Base-by-base conservation (phyloP, 2,113 vertebrate genomes). In the Pachycephala philippinensis region DNA sequence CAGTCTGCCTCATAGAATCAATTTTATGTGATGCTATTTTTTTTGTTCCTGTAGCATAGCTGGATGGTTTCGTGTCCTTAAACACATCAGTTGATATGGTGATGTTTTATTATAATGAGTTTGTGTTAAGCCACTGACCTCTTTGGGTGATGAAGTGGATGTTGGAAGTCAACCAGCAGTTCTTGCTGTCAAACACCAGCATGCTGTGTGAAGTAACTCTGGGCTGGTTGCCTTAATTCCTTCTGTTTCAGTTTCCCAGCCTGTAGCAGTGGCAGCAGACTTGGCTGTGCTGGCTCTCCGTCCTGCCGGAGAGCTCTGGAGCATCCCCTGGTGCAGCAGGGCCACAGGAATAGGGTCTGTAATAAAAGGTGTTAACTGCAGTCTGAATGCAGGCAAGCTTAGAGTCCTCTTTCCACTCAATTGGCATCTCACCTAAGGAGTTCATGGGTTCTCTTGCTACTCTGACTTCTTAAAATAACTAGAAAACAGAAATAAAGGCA, bases 391-490 rank as follows among this genome's bases (percentile, higher is more conserved):
- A 37, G 53, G 26, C 30, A 23, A 27, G 66, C 53, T 17, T 49
- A 5, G 9, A 79, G 84, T 27, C 56, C 52, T 13, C 11, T 49
- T 82, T 23, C 39, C 15, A 4, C 74, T 85, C 37, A 1, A 1
- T 2, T 57, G 90, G 74, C 85, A 16, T 71, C 70, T 65, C 37
- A 82, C 47, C 54, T 47, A 13, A 57, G 11, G 76, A 93, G 85
- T 84, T 89, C 35, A 10, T 3, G 21, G 76, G 64, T 66, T 70
- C 60, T 95, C 37, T 79, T 71, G 74, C 66, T 84, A 4, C 53
- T 93, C 74, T 78, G 89, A 72, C 71, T 86, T 76, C 88, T 84
- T 84, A 77, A 91, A 77, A 85, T 5, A 59, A 81, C 42, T 50
- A 86, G 90, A 69, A 87, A 63, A 30, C 40, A 13, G 70, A 76